Base-by-base conservation (phyloP, 2,888 invertebrate species). In the Amphiduros pacificus region DNA sequence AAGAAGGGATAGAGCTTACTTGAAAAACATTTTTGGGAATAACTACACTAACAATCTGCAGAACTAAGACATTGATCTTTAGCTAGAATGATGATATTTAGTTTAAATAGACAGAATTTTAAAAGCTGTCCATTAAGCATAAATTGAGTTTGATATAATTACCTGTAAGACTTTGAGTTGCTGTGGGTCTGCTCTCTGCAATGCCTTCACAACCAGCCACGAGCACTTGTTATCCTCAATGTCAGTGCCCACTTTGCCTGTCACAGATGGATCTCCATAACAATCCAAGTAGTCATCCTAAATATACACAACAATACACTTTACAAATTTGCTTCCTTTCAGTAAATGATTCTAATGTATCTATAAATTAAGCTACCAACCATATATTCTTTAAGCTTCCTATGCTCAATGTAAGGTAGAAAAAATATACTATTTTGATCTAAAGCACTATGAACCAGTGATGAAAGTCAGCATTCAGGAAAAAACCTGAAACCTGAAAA, bases 141-240 rank as follows among this genome's bases (percentile, higher is more conserved):
- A 36, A 36, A 9, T 36, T n/a, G n/a, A 17, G 36, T 36, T 36
- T 14, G 17, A 9, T 36, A 14, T 11, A 49, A 61, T 26, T 11
- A 80, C 79, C 76, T 78, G 64, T n/a, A 81, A 63, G 17, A 71
- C 40, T 14, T 69, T 44, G 27, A 62, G 65, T 62, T 82, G 80
- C 58, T 74, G 68, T 20, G 66, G 59, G 9, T 64, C 68, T n/a
- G 71, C 74, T 51, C 65, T 60, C 27, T 68, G 62, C 65, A 95
- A 84, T 11, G 95, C 95, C 0, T 92, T 90, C 0, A 95, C 92
- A 1, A 92, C 89, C 32, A 96, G 84, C 98, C 98, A 99, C 0
- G 94, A 89, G 83, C 97, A 98, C 84, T 97, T 98, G 32, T 95
- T 95, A 72, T 96, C 94, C 83, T 91, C 88, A 71, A 99, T 96